phyloP scores from a whole-genome alignment of 2,888 invertebrate genomes.

The Aromia moschata region DNA sequence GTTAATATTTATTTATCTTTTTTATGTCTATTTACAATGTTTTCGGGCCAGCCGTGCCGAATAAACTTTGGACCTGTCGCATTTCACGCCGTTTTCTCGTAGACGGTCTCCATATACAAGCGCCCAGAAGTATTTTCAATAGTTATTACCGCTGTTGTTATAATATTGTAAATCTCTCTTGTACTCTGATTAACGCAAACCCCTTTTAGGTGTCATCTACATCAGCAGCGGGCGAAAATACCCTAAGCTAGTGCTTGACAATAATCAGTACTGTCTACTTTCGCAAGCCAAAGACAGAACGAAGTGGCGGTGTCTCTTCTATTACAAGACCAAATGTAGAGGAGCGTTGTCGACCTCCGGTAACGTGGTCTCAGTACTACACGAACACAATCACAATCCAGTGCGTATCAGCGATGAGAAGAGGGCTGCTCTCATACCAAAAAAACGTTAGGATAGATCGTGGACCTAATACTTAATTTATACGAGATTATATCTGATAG shows the following conservation, averaged over 20 bases:
- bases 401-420: constrained; percentile 19
- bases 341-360: constrained; percentile 41
- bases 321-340: constrained; percentile 44
- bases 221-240: constrained; percentile 43
- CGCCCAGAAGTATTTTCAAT: no score
- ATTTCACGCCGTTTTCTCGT: no score
- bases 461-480: not conserved
- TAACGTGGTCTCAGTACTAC: constrained; percentile 39
- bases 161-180: no score
- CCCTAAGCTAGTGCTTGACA: constrained; percentile 46
- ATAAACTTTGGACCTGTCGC: no score
- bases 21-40: no score
- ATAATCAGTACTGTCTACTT: constrained; percentile 44
- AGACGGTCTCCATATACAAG: no score
- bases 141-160: no score
- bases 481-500: not conserved
- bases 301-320: constrained; percentile 46
- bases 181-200: not conserved
- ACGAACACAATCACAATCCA: constrained; percentile 43
- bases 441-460: not conserved
- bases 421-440: constrained; percentile 23
- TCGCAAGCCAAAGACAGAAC: constrained; percentile 38
- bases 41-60: no score
- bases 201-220: constrained; percentile 33
- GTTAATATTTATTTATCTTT: no score